phyloP scores from a whole-genome alignment of 2,113 vertebrate species.

The Atlantisia rogersi region DNA sequence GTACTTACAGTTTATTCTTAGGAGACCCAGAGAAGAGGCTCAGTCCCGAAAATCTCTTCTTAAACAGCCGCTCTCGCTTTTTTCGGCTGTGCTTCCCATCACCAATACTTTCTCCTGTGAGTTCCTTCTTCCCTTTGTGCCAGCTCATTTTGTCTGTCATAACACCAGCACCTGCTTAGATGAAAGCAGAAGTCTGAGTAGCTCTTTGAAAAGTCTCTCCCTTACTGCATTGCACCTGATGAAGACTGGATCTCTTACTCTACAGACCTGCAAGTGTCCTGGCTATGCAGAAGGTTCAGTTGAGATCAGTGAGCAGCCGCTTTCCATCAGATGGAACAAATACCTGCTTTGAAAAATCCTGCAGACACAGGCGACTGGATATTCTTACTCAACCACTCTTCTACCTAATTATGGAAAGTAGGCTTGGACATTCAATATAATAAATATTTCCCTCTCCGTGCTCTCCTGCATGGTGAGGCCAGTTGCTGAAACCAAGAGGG shows the following conservation, averaged over 20 bases:
- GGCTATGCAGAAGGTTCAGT: neutral
- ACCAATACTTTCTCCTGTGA: neutral
- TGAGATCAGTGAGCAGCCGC: neutral
- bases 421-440: neutral
- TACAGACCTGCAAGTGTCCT: neutral
- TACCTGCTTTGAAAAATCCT: neutral
- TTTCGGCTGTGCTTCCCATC: conserved; percentile 47
- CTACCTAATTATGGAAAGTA: neutral
- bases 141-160: conserved; percentile 57
- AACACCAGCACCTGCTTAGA: neutral
- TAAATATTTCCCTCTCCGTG: neutral
- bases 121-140: conserved; percentile 48
- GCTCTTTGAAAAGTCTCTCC: neutral
- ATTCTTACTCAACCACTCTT: neutral
- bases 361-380: neutral
- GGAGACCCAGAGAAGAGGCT: conserved; percentile 60
- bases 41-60: conserved; percentile 60
- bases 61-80: conserved; percentile 54
- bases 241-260: neutral
- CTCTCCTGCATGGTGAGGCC: neutral
- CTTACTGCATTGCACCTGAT: neutral
- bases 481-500: neutral
- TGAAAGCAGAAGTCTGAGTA: neutral
- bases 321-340: neutral
- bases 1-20: conserved; percentile 63